Evolutionary conservation across 2,797 vertebrate genomes (phyloP), one percentile per base, ranked within the genome.

Genomic region (Monodelphis domestica): DNA sequence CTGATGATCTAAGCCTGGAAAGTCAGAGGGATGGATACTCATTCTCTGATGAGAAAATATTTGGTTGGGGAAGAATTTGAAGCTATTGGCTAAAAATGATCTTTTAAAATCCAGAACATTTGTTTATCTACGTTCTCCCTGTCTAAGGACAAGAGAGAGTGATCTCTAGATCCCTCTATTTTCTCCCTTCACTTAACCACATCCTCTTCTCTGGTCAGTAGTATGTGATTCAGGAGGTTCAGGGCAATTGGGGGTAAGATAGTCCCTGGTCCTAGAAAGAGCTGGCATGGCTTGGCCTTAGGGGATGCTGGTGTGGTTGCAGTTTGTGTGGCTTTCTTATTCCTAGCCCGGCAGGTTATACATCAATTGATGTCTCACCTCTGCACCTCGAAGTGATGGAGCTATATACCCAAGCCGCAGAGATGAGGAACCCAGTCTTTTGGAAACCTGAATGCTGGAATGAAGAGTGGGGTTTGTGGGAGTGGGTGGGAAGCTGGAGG

Each of bases 281-380:
- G 97, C 97, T 97, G 97, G 97, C 97, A 97, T 97, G 97, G 97
- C 97, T 97, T 97, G 95, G 91, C 95, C 89, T 96, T 38, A 38
- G 54, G 96, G 94, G 93, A 96, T 97, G 95, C 95, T 97, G 92
- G 95, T 97, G 95, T 97, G 96, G 90, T 91, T 5, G 88, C 94
- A 51, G 52, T 45, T 84, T 84, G 59, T 96, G 95, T 97, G 96
- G 97, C 97, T 97, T 97, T 92, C 91, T 96, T 93, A 96, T 94
- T 95, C 97, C 97, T 97, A 96, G 97, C 96, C 94, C 95, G 94
- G 96, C 97, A 97, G 97, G 96, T 97, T 95, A 4, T 26, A 95
- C 91, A 91, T 94, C 94, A 95, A 0, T 94, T 95, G 97, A 55
- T 57, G 63, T 95, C 89, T 91, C 30, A 28, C 91, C 96, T 95